These are phyloP conservation scores for Chaetodon trifasciatus DNA, from an alignment of 2,797 vertebrate species.

Conservation along the genomic window DNA sequence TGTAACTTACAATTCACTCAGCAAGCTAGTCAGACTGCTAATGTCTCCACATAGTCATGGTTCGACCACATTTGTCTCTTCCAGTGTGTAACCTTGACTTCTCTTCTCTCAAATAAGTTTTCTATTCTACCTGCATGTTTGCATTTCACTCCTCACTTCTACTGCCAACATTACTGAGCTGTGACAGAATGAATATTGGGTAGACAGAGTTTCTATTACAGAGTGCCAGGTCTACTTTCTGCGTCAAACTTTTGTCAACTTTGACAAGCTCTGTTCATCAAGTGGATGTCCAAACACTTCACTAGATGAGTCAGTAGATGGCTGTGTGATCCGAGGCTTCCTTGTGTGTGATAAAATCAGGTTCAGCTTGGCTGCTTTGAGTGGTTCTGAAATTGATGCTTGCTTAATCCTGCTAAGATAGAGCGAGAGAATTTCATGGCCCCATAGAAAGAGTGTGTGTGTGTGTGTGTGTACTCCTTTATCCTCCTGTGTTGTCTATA, in stretches of 20 bases:
- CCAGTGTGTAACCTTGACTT: background rate
- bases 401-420: conserved; percentile 19
- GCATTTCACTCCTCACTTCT: background rate
- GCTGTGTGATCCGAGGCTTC: conserved; percentile 3
- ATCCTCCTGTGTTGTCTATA: background rate
- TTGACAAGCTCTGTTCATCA: conserved; percentile 4
- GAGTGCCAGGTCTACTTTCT: background rate
- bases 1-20: no score
- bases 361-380: conserved; percentile 25
- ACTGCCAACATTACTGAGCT: background rate
- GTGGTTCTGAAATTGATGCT: conserved; percentile 35
- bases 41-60: background rate
- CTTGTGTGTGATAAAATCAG: conserved; percentile 1
- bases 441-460: background rate
- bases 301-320: background rate
- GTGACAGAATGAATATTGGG: background rate
- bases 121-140: background rate
- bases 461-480: no score
- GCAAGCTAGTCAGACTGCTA: no score
- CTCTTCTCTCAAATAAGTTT: background rate
- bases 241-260: background rate
- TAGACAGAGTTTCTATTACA: background rate
- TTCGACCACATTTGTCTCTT: background rate
- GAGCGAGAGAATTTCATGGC: background rate
- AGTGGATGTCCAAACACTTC: background rate